Base-by-base conservation (phyloP, 2,888 invertebrate genomes). In the Cacoxenus indagator region DNA sequence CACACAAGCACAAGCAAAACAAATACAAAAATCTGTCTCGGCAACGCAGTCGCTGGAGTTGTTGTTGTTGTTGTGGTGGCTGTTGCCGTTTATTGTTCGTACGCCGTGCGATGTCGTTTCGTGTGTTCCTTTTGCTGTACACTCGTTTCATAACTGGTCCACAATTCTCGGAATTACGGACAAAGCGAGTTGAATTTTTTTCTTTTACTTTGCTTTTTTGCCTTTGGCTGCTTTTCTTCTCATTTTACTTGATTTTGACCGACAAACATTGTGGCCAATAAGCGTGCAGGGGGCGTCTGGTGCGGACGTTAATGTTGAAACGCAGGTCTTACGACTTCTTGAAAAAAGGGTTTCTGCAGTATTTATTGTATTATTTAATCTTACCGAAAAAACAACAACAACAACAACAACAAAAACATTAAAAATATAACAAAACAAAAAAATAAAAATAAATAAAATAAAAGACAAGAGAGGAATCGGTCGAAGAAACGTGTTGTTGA, bases 81-180 rank as follows among this genome's bases (percentile, higher is more conserved):
- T 66, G 70, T 64, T 66, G 57, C 48, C 29, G 29, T 29, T 37
- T 51, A 11, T 64, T 65, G 22, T 29, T 43, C 19, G 46, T 59
- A 24, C n/a, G 8, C 8, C 22, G 27, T 22, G 43, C 17, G 11
- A 14, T 27, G 57, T 43, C 48, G n/a, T 43, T 69, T 57, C 37
- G 48, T 46, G 19, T 54, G 22, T 64, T 11, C 8, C 37, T 51
- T 11, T 54, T 29, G 22, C 17, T 64, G 29, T 78, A 79, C 81
- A 81, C 81, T 83, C 85, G 79, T 85, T 87, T 86, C 85, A 85
- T 86, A 86, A 86, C 86, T 87, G 85, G 86, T 87, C 84, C 81
- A 82, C 76, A 76, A 81, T 86, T 86, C 86, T 83, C 75, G 76
- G 86, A 86, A 87, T 79, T 77, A 80, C 78, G 82, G 76, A 84